Conservation (phyloP, 2,888 invertebrate species). For the Exephanes ischioxanthus region DNA sequence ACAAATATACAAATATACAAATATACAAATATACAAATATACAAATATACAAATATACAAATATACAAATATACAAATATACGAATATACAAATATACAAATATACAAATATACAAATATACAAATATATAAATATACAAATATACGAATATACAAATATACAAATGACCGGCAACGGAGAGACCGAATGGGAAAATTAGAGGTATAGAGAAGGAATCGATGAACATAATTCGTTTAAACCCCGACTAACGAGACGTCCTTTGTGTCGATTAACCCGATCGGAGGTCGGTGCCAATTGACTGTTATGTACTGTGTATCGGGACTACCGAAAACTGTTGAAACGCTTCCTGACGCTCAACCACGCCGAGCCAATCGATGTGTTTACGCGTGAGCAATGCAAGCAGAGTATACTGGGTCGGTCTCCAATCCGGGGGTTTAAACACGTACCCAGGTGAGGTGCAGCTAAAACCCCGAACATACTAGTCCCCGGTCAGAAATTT, state of each 20-base stretch:
- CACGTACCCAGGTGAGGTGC: neutral
- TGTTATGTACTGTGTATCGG: conserved; percentile 17
- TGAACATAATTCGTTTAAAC: conserved; percentile 81
- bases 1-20: neutral
- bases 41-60: neutral
- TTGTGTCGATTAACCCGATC: conserved; percentile 74
- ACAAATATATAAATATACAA: neutral
- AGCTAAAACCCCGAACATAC: no score
- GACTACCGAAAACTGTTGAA: neutral
- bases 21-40: neutral
- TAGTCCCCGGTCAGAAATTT: no score
- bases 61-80: neutral
- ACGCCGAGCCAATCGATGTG: neutral
- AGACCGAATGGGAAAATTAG: conserved; percentile 3
- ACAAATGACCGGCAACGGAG: neutral
- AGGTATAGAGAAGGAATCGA: conserved; percentile 59
- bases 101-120: neutral
- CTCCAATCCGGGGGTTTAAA: neutral
- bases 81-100: neutral
- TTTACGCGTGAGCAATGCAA: neutral
- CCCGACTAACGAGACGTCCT: conserved; percentile 79
- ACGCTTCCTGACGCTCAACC: neutral
- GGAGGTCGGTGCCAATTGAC: conserved; percentile 59
- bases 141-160: neutral
- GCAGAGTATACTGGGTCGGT: neutral